phyloP scores from a whole-genome alignment of 2,113 vertebrate species.

The Hemiscyllium ocellatum region DNA sequence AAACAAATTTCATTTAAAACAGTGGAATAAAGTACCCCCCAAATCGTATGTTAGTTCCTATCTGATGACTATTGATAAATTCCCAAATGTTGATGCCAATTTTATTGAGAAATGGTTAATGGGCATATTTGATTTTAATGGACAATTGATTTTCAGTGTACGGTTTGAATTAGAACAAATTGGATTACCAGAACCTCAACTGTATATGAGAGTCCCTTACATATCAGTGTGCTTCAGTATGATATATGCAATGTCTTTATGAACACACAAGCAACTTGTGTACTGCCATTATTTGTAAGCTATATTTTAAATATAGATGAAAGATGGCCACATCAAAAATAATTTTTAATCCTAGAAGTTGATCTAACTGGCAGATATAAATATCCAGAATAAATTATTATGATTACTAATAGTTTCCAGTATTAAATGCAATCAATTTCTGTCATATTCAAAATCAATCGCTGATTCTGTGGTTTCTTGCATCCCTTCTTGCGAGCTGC shows the following conservation, averaged over 20 bases:
- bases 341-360: neutral
- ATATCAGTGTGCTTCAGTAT: neutral
- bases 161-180: neutral
- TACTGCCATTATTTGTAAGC: neutral
- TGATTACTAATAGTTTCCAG: neutral
- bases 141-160: neutral
- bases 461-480: neutral
- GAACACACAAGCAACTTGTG: neutral
- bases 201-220: neutral
- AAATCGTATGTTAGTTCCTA: neutral
- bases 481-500: neutral
- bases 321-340: neutral
- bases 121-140: neutral
- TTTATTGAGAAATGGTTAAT: conserved; percentile 18
- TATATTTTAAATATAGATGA: neutral
- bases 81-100: neutral
- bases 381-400: neutral
- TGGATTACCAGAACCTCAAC: neutral
- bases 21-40: neutral
- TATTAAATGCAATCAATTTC: neutral
- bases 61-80: neutral
- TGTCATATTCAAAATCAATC: neutral
- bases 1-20: neutral
- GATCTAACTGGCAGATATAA: neutral
- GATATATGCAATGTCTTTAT: neutral